Base-by-base conservation (phyloP, 2,797 vertebrate genomes). In the Gymnoscopelus braueri region DNA sequence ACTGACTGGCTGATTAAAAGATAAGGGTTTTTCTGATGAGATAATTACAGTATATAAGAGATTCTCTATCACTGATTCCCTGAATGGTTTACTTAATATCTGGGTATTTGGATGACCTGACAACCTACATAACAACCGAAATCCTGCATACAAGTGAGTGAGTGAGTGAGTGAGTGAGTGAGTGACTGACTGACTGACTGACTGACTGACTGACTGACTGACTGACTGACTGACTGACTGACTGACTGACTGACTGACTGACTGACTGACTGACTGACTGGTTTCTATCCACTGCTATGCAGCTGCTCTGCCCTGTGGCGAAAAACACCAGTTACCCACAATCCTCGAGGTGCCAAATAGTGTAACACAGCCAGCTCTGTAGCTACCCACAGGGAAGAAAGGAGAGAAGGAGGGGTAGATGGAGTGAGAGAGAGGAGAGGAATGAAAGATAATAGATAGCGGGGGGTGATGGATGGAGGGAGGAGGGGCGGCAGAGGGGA, bases 261-360 rank as follows among this genome's bases (percentile, higher is more conserved):
- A 14, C 58, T 15, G 55, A 23, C 47, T 52, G 12, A 71, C 52
- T 72, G 65, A 77, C 64, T 77, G 59, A 50, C 29, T 48, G 60
- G 58, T 67, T 78, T 5, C 59, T 39, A 74, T 75, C 67, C 49
- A 50, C 55, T 61, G 24, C 15, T 66, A 47, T 65, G 70, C 79
- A 85, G 81, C 78, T 81, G 74, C 65, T 82, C 62, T 52, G 67
- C 74, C 81, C 80, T 54, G 65, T 56, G 65, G 82, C 72, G 84
- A 84, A 84, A 83, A 84, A 66, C 60, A 81, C 71, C 57, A 49
- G 77, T 54, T 85, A 72, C 66, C 83, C 68, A 24, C 52, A 63
- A 80, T 2, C 55, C 63, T 15, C 3, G 0, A 69, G 75, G 74
- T 66, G 75, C 53, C 59, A 73, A 67, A 74, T 77, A 72, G 65